These are phyloP conservation scores for Serilophus lunatus DNA, from an alignment of 2,113 vertebrate species.

Conservation along the genomic window DNA sequence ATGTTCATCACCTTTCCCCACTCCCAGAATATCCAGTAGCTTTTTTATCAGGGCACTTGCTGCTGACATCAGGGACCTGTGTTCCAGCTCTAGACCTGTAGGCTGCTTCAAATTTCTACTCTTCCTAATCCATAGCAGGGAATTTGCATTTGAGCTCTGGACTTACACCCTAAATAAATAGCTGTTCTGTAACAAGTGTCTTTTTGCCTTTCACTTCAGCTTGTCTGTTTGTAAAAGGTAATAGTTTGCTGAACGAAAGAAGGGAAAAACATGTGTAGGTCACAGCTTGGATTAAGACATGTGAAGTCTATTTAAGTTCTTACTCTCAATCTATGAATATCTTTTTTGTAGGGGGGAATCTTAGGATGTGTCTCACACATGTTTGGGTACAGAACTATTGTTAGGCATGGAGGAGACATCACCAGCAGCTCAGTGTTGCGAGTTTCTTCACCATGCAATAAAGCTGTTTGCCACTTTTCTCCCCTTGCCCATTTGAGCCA, in stretches of 20 bases:
- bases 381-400: neutral
- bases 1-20: neutral
- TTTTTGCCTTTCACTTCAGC: neutral
- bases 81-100: neutral
- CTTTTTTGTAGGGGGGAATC: neutral
- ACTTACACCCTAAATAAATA: neutral
- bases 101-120: neutral
- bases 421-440: neutral
- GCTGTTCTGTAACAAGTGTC: neutral
- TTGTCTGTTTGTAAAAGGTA: neutral
- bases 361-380: neutral
- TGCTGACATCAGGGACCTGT: neutral
- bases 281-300: neutral
- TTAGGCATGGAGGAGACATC: neutral
- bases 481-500: neutral
- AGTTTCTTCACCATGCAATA: neutral
- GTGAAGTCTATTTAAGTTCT: neutral
- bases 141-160: neutral
- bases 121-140: neutral
- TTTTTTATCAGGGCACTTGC: neutral
- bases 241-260: neutral
- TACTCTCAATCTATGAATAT: neutral
- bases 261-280: neutral
- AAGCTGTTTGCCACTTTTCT: neutral
- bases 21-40: neutral